Evolutionary conservation across 2,888 invertebrate genomes (phyloP), one percentile per base, ranked within the genome.

Genomic region (Girardia tigrina): DNA sequence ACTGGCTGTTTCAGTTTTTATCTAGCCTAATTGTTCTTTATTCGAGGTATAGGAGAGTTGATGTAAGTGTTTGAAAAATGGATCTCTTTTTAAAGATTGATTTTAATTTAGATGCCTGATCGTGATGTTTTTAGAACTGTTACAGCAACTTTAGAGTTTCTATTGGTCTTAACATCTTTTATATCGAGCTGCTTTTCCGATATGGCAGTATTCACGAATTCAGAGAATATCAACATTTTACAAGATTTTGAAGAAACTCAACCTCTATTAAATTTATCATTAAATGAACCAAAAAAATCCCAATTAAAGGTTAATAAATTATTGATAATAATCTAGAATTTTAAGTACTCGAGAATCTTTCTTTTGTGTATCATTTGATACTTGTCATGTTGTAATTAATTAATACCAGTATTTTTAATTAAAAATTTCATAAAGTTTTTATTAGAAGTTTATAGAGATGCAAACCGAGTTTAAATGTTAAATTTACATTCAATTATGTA

Each of bases 1-100:
- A 56, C 56, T 74, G 74, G 74, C 71, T 74, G 16, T 2, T 70
- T 36, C 26, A 74, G 28, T 26, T 74, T 26, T 6, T 6, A 26
- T 12, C 27, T 14, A 27, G 70, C 20, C 20, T 56, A 6, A 26
- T 74, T 26, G 20, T 27, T 56, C 2, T 74, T 70, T n/a, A 36
- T 36, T 36, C 36, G 16, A 8, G 36, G 8, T 36, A 36, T 16
- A 36, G 12, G 36, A 8, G 36, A 36, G 12, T 36, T 12, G 12
- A 16, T 12, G 36, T 36, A 36, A 36, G 8, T 36, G 12, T 12
- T 16, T 36, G 8, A 12, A 12, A 12, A 12, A 8, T 12, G 16
- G 36, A 12, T 56, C 4, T 56, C 4, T 36, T 36, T 36, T 36
- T 8, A 16, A 36, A 36, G 16, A 36, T 36, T 36, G 8, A 12